Conservation (phyloP, 1,140 invertebrate genomes). For the Drosophila sulfurigaster region DNA sequence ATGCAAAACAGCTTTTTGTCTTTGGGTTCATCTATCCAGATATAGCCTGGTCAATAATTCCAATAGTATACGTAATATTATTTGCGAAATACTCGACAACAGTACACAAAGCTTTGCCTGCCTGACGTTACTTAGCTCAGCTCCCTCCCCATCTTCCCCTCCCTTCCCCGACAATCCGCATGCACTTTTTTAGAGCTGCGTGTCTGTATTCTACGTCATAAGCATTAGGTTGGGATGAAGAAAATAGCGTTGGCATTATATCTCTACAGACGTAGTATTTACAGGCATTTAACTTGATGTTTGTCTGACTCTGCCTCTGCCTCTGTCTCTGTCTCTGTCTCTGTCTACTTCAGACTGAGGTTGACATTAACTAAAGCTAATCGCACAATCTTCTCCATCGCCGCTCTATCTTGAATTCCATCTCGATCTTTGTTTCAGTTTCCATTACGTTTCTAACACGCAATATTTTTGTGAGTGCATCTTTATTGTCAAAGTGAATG, state of each 20-base stretch:
- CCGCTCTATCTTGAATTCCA: conserved; percentile 5
- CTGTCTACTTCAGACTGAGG: conserved; percentile 10
- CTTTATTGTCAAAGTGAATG: conserved; percentile 26
- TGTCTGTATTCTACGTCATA: conserved; percentile 15
- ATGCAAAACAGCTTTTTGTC: conserved; percentile 34
- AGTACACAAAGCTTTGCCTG: conserved; percentile 55
- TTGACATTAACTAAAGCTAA: conserved; percentile 58
- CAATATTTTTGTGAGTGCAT: conserved; percentile 66
- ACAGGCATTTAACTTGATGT: conserved; percentile 29
- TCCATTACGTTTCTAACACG: conserved; percentile 59
- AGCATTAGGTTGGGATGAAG: conserved; percentile 8
- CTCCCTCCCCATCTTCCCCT: neutral
- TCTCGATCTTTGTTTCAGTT: conserved; percentile 25
- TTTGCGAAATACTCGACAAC: conserved; percentile 67
- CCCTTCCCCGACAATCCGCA: neutral
- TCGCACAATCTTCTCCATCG: conserved; percentile 2
- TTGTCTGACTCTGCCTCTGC: conserved; percentile 8
- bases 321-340: neutral
- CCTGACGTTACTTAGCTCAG: conserved; percentile 57
- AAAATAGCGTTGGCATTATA: conserved; percentile 25
- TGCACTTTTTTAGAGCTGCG: conserved; percentile 22
- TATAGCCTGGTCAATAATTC: conserved; percentile 59
- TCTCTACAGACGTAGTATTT: conserved; percentile 15
- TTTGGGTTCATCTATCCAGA: conserved; percentile 14
- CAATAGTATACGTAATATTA: conserved; percentile 68